Conservation (phyloP, 2,113 vertebrate genomes). For the Phyllopteryx taeniolatus region DNA sequence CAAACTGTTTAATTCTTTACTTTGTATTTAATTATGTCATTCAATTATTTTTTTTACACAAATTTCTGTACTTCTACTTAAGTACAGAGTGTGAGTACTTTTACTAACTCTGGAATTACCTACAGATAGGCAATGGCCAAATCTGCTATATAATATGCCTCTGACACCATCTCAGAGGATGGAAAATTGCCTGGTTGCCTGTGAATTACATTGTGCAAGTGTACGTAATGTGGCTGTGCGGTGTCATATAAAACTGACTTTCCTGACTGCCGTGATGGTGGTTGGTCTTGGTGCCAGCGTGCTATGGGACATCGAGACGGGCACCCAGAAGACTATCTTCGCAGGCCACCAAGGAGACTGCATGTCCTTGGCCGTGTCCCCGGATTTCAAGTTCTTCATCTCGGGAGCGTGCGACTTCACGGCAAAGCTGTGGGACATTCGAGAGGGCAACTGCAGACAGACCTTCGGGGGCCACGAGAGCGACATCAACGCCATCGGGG, state of each 20-base stretch:
- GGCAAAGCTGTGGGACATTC: constrained; percentile 96
- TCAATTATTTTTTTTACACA: too few species aligned
- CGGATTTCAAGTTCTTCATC: constrained; percentile 91
- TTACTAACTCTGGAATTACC: background rate
- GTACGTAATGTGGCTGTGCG: too few species aligned
- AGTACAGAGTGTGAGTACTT: too few species aligned
- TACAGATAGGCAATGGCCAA: background rate
- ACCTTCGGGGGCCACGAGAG: constrained; percentile 93
- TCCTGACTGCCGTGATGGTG: background rate
- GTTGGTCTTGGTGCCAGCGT: constrained; percentile 61
- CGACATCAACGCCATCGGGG: constrained; percentile 92
- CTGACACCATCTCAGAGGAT: too few species aligned
- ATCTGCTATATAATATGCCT: background rate
- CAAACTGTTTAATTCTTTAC: too few species aligned
- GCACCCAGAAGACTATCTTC: constrained; percentile 88
- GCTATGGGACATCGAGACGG: constrained; percentile 97
- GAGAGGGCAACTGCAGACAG: constrained; percentile 88
- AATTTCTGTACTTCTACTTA: too few species aligned
- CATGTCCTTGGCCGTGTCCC: constrained; percentile 91
- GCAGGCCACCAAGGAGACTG: constrained; percentile 93
- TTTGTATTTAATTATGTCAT: too few species aligned
- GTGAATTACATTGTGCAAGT: too few species aligned
- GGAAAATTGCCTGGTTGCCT: too few species aligned
- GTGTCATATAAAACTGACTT: background rate
- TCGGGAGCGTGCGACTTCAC: constrained; percentile 94